A percentile compares a stretch with the other conserved stretches of the same genome.
Evolutionary conservation across 2,888 invertebrate genomes (phyloP).

Genomic region (Dicyrtoma fusca): DNA sequence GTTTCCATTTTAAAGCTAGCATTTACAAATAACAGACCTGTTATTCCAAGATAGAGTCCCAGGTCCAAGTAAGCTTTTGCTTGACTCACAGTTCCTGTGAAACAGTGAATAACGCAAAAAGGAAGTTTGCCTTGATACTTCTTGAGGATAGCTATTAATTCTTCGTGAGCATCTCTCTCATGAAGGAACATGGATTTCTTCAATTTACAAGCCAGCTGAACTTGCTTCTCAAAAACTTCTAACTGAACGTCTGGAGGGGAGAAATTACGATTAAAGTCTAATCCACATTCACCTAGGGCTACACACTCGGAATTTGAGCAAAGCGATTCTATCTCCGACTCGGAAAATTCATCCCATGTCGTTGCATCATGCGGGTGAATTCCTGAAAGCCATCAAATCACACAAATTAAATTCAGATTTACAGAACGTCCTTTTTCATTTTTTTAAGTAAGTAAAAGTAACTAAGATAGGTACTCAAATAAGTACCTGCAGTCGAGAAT

Average conservation of each 20-base stretch:
- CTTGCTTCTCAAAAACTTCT: constrained; percentile 81
- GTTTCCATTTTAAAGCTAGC: no score
- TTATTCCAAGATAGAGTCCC: constrained; percentile 83
- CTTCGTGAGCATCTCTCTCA: constrained; percentile 88
- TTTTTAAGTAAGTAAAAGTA: no score
- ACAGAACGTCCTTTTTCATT: no score
- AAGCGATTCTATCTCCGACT: constrained; percentile 70
- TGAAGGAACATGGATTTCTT: constrained; percentile 87
- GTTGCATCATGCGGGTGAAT: constrained; percentile 94
- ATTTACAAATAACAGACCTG: constrained; percentile 63
- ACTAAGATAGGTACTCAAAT: no score
- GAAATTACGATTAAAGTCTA: constrained; percentile 93
- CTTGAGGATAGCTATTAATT: constrained; percentile 74
- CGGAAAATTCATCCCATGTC: constrained; percentile 72
- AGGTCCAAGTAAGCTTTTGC: constrained; percentile 79
- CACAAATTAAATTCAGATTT: no score
- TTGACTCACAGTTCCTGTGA: constrained; percentile 85
- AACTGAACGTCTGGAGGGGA: constrained; percentile 86
- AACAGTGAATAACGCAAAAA: constrained; percentile 86
- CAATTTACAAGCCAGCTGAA: constrained; percentile 81
- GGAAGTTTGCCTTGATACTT: constrained; percentile 68
- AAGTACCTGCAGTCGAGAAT: constrained; percentile 89
- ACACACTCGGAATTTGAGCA: constrained; percentile 86
- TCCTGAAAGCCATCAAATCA: constrained; percentile 62
- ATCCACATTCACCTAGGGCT: constrained; percentile 90